Percentiles rank a stretch among this genome's conserved stretches.
Conservation (phyloP, 1,140 invertebrate species). For the Leptestheria dahalacensis region DNA sequence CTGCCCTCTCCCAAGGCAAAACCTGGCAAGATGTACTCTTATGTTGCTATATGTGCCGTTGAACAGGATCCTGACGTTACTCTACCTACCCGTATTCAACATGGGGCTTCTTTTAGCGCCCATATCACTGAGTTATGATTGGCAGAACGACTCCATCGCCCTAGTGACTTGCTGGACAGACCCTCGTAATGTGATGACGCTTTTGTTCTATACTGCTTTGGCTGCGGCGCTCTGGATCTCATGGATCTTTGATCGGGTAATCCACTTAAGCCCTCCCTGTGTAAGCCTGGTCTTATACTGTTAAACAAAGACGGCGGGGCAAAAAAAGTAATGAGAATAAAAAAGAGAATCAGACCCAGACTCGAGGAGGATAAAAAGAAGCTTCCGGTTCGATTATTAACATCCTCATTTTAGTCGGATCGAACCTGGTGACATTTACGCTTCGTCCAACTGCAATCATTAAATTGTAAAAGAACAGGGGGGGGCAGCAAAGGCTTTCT, state of each 20-base stretch:
- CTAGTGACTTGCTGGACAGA: conserved; percentile 31
- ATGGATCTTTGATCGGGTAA: background rate
- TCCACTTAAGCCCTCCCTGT: background rate
- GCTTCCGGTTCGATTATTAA: background rate
- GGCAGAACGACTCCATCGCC: conserved; percentile 43
- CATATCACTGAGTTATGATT: conserved; percentile 36
- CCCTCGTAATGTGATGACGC: conserved; percentile 29
- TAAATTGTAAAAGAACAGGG: background rate
- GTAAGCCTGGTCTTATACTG: conserved; percentile 3
- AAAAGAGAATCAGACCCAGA: too few species aligned
- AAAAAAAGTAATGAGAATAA: too few species aligned
- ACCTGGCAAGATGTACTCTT: background rate
- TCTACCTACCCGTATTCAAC: conserved; percentile 38
- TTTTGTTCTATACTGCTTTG: conserved; percentile 23
- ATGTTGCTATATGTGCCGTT: background rate
- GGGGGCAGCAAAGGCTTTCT: background rate
- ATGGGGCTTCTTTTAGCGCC: conserved; percentile 34
- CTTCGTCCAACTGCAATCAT: background rate
- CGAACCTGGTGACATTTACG: too few species aligned
- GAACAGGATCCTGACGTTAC: conserved; percentile 33
- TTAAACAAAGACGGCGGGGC: too few species aligned
- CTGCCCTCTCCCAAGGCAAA: background rate
- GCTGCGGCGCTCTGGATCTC: conserved; percentile 30
- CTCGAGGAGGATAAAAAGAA: background rate
- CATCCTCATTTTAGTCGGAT: background rate